Conservation (phyloP, 23 tunicate species). For the Halocynthia aurantium region DNA sequence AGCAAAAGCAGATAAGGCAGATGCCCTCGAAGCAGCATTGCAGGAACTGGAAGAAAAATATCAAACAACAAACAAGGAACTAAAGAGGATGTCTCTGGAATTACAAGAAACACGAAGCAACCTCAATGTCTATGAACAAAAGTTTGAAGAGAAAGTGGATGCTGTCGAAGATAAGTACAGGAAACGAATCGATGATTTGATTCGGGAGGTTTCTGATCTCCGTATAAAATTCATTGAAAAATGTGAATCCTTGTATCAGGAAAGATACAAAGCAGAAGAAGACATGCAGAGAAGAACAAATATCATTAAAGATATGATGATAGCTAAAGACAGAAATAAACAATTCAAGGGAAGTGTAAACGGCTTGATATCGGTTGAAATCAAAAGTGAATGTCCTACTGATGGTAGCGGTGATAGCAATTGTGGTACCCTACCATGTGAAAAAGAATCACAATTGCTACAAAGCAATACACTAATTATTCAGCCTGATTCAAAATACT, state of each 20-base stretch:
- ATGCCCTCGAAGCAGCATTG: constrained; percentile 28
- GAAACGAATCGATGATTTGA: constrained; percentile 42
- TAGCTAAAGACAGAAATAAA: background rate
- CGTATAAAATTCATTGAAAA: constrained; percentile 6
- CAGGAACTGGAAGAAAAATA: constrained; percentile 20
- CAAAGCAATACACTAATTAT: too few species aligned
- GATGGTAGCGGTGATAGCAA: background rate
- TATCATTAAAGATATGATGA: background rate
- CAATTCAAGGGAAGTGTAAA: background rate
- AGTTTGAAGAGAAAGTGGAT: constrained; percentile 69
- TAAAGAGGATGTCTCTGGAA: constrained; percentile 13
- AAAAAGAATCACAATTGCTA: background rate
- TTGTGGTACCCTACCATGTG: background rate
- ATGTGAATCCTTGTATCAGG: constrained; percentile 12
- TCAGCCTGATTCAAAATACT: too few species aligned
- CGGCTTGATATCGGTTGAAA: background rate
- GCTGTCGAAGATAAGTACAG: constrained; percentile 60
- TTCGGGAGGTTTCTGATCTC: constrained; percentile 42
- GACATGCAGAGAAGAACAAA: constrained; percentile 6
- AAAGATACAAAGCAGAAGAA: constrained; percentile 17
- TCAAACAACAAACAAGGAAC: constrained; percentile 17
- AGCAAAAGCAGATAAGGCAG: constrained; percentile 41
- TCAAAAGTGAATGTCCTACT: background rate
- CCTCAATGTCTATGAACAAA: constrained; percentile 27
- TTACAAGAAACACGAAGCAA: constrained; percentile 19